Percentiles rank a stretch among this genome's conserved stretches.
Evolutionary conservation across 1,140 invertebrate species (phyloP).

Genomic region (Platyura marginata): DNA sequence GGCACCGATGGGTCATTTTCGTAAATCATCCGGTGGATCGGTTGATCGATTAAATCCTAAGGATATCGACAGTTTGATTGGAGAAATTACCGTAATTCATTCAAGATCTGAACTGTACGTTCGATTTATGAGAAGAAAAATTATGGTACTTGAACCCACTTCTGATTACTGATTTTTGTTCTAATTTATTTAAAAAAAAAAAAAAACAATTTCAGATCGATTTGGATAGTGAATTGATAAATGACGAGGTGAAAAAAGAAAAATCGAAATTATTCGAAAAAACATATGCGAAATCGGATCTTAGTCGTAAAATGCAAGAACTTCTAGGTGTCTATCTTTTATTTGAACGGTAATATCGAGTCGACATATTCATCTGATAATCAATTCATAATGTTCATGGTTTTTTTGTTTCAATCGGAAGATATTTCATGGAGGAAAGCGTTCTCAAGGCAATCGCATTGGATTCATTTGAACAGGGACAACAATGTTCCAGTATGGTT

Average conservation of each 20-base stretch:
- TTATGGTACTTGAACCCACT: conserved; percentile 47
- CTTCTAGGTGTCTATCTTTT: conserved; percentile 77
- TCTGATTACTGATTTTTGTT: no score
- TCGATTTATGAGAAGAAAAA: conserved; percentile 63
- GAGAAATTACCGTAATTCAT: conserved; percentile 84
- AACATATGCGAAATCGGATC: conserved; percentile 56
- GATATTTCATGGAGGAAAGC: conserved; percentile 90
- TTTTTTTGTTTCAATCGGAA: conserved; percentile 6
- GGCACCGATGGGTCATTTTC: conserved; percentile 19
- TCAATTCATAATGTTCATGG: neutral
- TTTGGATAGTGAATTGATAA: neutral
- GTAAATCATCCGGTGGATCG: conserved; percentile 22
- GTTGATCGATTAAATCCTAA: conserved; percentile 57
- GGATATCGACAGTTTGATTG: conserved; percentile 72
- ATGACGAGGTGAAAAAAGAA: no score
- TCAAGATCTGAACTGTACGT: conserved; percentile 80
- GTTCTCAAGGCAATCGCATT: conserved; percentile 84
- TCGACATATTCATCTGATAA: neutral
- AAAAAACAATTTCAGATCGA: neutral
- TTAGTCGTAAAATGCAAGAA: conserved; percentile 76
- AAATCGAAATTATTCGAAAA: no score
- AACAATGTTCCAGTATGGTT: conserved; percentile 78
- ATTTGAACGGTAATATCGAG: conserved; percentile 52
- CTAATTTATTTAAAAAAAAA: no score
- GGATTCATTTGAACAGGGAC: conserved; percentile 50